Base-by-base conservation (phyloP, 2,888 invertebrate genomes). In the Lymantria dispar region DNA sequence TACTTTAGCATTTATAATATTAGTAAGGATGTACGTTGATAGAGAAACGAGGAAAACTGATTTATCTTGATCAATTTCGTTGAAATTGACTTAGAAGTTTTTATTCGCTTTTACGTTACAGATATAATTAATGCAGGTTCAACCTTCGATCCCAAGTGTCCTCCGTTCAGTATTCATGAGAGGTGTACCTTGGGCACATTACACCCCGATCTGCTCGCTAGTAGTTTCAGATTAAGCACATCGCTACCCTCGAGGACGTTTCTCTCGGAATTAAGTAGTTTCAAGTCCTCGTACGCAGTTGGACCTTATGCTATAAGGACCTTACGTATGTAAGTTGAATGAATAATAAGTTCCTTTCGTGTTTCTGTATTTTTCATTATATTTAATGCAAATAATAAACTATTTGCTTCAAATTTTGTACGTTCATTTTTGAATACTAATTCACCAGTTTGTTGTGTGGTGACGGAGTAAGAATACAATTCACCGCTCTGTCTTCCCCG, bases 161-260 rank as follows among this genome's bases (percentile, higher is more conserved):
- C 56, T 56, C 60, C 74, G 70, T 72, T 87, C 78, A 78, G 85
- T 87, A 89, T 89, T 89, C 88, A 89, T 85, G 84, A 85, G 78
- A 72, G 71, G 70, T 68, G 70, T 64, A 72, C 64, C 72, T 72
- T 74, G 74, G 74, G 78, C 76, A 80, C 79, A 85, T 86, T 85
- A 83, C 57, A 63, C 77, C 68, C 73, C 76, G 82, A 85, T 85
- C 80, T 83, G 78, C 74, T 81, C 68, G 75, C 78, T 72, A 86
- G 81, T 83, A 83, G 83, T 85, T 83, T 83, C 74, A 74, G 83
- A 85, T 87, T 86, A 85, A 78, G 79, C 70, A 68, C 33, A 70
- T 68, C 40, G 7, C 40, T 14, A 40, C 40, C 15, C 69, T 74
- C 73, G 72, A 77, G 73, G 74, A 75, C 74, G 78, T 75, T 80